phyloP scores from a whole-genome alignment of 2,113 vertebrate species.

The Halcyon senegalensis region DNA sequence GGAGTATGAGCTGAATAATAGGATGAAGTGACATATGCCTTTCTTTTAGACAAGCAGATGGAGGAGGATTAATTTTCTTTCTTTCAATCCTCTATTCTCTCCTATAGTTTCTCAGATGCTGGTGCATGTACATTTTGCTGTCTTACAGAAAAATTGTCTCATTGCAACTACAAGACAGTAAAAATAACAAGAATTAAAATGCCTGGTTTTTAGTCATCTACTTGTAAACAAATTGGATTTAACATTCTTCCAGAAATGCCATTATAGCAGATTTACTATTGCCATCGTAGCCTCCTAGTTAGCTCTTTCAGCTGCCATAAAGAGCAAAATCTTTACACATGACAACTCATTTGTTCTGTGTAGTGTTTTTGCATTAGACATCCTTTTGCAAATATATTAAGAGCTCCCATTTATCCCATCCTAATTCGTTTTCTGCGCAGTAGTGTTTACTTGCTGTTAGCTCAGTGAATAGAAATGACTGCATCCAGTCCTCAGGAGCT shows the following conservation, averaged over 20 bases:
- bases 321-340: not conserved
- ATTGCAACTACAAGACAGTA: not conserved
- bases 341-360: not conserved
- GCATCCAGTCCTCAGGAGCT: not conserved
- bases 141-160: constrained; percentile 37
- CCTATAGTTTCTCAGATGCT: constrained; percentile 3
- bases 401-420: not conserved
- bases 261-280: not conserved
- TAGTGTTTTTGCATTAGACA: not conserved
- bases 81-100: constrained; percentile 2
- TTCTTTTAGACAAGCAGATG: constrained; percentile 51
- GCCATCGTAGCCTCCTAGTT: not conserved
- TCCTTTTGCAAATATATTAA: not conserved
- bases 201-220: constrained; percentile 21
- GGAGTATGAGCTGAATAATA: constrained; percentile 45
- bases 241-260: constrained; percentile 13
- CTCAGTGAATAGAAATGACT: not conserved
- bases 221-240: constrained; percentile 44
- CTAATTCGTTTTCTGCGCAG: not conserved
- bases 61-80: constrained; percentile 32
- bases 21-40: constrained; percentile 48
- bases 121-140: constrained; percentile 19
- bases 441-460: not conserved
- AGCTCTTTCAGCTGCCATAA: not conserved
- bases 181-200: constrained; percentile 40